A percentile compares a stretch with the other conserved stretches of the same genome.
Evolutionary conservation across 1,140 invertebrate species (phyloP).

Genomic region (Hylaeus volcanicus): DNA sequence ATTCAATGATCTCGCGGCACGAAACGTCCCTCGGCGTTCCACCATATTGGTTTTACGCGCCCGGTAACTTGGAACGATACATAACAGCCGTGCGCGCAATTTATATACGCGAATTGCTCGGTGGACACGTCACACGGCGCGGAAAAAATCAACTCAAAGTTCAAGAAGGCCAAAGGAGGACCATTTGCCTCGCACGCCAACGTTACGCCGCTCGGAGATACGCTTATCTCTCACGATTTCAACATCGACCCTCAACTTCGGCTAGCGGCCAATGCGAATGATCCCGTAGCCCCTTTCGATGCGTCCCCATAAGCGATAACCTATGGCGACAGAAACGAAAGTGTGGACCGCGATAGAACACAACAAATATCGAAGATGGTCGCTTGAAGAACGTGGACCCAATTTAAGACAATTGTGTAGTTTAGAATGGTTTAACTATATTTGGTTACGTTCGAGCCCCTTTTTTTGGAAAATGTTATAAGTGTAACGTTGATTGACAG

Average conservation of each 20-base stretch:
- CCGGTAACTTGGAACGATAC: neutral
- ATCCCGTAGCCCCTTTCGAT: neutral
- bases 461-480: too few species aligned
- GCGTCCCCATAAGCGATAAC: neutral
- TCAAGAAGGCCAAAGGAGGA: neutral
- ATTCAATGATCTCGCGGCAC: constrained; percentile 15
- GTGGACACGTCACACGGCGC: neutral
- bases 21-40: neutral
- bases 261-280: too few species aligned
- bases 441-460: too few species aligned
- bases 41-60: neutral
- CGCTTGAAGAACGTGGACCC: too few species aligned
- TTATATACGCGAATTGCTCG: neutral
- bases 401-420: too few species aligned
- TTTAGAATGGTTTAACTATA: too few species aligned
- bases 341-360: neutral
- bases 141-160: neutral
- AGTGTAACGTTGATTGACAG: too few species aligned
- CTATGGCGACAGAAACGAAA: neutral
- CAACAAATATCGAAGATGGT: too few species aligned
- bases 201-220: neutral
- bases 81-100: neutral
- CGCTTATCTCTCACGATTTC: neutral
- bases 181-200: too few species aligned
- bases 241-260: neutral